A percentile compares a stretch with the other conserved stretches of the same genome.
phyloP scores from a whole-genome alignment of 53 echinoderm and acorn worm species.

The Pentamera pediparva region DNA sequence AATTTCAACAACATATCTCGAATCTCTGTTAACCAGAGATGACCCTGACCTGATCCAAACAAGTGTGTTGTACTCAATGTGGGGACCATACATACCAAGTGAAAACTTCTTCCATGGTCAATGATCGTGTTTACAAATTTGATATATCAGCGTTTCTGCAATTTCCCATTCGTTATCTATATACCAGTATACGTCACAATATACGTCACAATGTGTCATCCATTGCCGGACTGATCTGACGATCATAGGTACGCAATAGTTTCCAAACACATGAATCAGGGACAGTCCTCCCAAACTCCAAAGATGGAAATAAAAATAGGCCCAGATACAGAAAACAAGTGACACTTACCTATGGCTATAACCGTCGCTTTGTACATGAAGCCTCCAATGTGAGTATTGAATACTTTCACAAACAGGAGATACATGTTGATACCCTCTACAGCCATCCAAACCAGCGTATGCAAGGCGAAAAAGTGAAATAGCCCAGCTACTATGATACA shows the following conservation, averaged over 20 bases:
- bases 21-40: too few relatives aligned
- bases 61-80: too few relatives aligned
- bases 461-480: conserved; percentile 79
- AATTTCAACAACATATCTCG: too few relatives aligned
- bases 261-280: neutral
- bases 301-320: neutral
- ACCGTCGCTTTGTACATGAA: conserved; percentile 57
- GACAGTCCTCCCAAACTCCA: neutral
- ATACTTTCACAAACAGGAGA: conserved; percentile 64
- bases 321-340: neutral
- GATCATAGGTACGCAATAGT: neutral
- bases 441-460: conserved; percentile 83
- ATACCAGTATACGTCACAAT: too few relatives aligned
- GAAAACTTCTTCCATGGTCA: too few relatives aligned
- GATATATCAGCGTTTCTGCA: too few relatives aligned
- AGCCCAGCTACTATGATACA: conserved; percentile 64
- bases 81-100: too few relatives aligned
- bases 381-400: conserved; percentile 61
- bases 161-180: too few relatives aligned
- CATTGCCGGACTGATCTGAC: too few relatives aligned
- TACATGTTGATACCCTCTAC: conserved; percentile 93
- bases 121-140: too few relatives aligned
- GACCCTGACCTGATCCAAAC: too few relatives aligned
- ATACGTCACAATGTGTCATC: too few relatives aligned
- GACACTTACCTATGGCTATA: neutral